Conservation (phyloP, 35 echinoderm and acorn worm species). For the Hemicentrotus pulcherrimus region DNA sequence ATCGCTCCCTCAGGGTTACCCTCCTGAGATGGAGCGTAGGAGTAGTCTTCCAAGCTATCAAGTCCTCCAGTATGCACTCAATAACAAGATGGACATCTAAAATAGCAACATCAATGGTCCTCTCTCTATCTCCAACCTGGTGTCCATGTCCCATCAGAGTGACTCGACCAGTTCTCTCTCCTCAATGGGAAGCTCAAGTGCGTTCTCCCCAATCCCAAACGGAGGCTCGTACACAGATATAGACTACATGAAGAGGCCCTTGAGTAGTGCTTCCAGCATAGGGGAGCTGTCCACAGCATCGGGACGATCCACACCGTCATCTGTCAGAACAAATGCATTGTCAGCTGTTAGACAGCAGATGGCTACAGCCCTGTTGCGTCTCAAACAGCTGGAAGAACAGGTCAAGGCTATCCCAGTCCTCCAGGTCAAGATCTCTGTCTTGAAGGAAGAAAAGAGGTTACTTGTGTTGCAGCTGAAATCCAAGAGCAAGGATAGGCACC, state of each 20-base stretch:
- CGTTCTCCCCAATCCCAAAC: conserved; percentile 69
- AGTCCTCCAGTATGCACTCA: conserved; percentile 29
- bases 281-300: conserved; percentile 57
- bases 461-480: conserved; percentile 87
- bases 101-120: conserved; percentile 49
- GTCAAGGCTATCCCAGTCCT: conserved; percentile 89
- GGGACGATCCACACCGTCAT: conserved; percentile 89
- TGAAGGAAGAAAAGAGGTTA: conserved; percentile 97
- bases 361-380: conserved; percentile 74
- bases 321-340: conserved; percentile 69
- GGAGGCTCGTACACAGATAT: conserved; percentile 34
- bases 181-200: conserved; percentile 73
- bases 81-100: conserved; percentile 46
- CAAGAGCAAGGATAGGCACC: conserved; percentile 62
- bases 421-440: conserved; percentile 84
- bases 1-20: conserved; percentile 38
- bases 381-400: conserved; percentile 92
- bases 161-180: conserved; percentile 80
- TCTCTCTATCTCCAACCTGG: conserved; percentile 42
- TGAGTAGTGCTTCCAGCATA: conserved; percentile 47
- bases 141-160: conserved; percentile 69
- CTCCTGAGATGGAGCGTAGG: conserved; percentile 41
- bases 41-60: conserved; percentile 23
- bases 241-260: conserved; percentile 34
- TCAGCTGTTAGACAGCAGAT: conserved; percentile 88